These are phyloP conservation scores for Dinoponera quadriceps DNA, from an alignment of 1,140 invertebrate genomes.

Conservation along the genomic window DNA sequence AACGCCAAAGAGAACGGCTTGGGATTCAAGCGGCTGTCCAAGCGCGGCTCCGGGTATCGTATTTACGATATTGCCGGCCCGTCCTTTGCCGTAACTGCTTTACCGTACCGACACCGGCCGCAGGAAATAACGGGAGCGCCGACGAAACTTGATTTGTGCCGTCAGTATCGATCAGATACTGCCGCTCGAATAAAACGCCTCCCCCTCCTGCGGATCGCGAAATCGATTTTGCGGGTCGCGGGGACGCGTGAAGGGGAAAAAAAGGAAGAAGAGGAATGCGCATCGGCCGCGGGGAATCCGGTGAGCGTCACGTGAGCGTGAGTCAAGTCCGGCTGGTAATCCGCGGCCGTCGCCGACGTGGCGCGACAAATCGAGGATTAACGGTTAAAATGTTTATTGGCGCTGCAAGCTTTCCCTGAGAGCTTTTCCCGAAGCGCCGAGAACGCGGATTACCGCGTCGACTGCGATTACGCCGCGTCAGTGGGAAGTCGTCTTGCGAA, in stretches of 20 bases:
- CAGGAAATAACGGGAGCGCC: constrained; percentile 61
- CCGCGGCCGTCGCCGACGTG: neutral
- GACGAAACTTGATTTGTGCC: constrained; percentile 45
- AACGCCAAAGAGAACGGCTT: constrained; percentile 61
- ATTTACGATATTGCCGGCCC: constrained; percentile 73
- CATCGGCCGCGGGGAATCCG: too few species aligned
- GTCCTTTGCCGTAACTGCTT: constrained; percentile 53
- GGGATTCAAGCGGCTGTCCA: constrained; percentile 67
- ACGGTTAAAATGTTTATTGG: neutral
- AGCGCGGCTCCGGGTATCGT: constrained; percentile 64
- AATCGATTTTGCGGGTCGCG: constrained; percentile 16
- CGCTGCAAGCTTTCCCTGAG: too few species aligned
- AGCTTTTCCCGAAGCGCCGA: too few species aligned
- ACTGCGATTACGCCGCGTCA: too few species aligned
- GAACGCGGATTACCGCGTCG: too few species aligned
- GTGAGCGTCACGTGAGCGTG: too few species aligned
- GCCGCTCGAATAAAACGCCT: neutral
- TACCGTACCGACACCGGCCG: constrained; percentile 51
- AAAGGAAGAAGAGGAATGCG: neutral
- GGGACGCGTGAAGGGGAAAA: neutral
- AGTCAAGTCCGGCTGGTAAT: too few species aligned
- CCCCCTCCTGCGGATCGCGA: constrained; percentile 30
- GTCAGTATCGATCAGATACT: constrained; percentile 25
- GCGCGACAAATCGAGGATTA: neutral
- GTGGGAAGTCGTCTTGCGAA: too few species aligned